A percentile compares a stretch with the other conserved stretches of the same genome.
phyloP scores from a whole-genome alignment of 2,113 vertebrate species.

The Felis chaus region DNA sequence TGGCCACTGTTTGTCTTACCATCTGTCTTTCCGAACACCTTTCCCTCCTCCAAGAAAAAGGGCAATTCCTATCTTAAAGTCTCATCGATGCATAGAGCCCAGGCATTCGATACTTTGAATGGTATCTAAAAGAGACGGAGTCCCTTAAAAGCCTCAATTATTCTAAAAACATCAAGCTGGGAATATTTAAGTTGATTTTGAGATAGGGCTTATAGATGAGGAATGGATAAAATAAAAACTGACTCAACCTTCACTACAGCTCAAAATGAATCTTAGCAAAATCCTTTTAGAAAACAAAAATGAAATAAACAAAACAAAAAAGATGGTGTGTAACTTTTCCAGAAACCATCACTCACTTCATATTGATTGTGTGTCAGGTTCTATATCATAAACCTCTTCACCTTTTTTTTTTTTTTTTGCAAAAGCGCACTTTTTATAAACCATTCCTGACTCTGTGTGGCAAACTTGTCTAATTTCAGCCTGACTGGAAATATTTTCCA shows the following conservation, averaged over 20 bases:
- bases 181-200: background rate
- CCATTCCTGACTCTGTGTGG: background rate
- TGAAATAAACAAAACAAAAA: background rate
- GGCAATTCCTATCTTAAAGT: background rate
- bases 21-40: background rate
- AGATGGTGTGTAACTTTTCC: background rate
- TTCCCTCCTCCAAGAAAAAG: background rate
- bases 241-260: slow-evolving; percentile 15
- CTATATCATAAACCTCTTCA: background rate
- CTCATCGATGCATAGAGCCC: background rate
- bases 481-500: slow-evolving; percentile 52
- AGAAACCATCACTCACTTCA: background rate
- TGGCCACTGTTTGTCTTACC: background rate
- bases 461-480: slow-evolving; percentile 29
- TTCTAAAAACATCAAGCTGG: slow-evolving; percentile 50
- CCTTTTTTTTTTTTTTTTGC: background rate
- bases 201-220: background rate
- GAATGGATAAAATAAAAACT: slow-evolving; percentile 27
- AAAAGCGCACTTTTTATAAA: slow-evolving; percentile 36
- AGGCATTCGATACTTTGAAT: background rate
- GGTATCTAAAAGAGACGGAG: background rate
- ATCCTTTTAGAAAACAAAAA: background rate
- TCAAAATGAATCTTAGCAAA: slow-evolving; percentile 36
- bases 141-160: background rate
- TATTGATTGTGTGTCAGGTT: background rate